These are phyloP conservation scores for Carcinoscorpius rotundicauda DNA, from an alignment of 1,140 invertebrate genomes.

Conservation along the genomic window DNA sequence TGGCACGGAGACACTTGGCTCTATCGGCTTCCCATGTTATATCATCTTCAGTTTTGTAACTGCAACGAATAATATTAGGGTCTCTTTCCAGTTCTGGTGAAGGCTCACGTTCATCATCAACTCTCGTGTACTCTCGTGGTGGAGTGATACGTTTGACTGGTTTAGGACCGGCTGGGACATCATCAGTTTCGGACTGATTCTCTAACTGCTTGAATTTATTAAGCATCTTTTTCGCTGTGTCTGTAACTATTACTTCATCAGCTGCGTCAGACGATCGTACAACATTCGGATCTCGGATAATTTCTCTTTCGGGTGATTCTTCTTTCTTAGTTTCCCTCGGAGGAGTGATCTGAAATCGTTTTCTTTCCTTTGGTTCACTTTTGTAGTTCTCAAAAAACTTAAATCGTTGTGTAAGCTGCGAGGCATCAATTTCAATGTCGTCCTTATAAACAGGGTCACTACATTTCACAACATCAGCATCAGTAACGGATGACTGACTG, in stretches of 20 bases:
- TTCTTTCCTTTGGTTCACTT: slow-evolving; percentile 41
- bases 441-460: slow-evolving; percentile 54
- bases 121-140: slow-evolving; percentile 54
- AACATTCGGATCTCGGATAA: slow-evolving; percentile 60
- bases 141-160: slow-evolving; percentile 78
- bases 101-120: slow-evolving; percentile 25
- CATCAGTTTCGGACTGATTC: slow-evolving; percentile 46
- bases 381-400: slow-evolving; percentile 83
- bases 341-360: slow-evolving; percentile 70
- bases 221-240: slow-evolving; percentile 71
- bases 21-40: slow-evolving; percentile 44
- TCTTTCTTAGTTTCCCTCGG: slow-evolving; percentile 51
- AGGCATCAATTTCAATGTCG: slow-evolving; percentile 61
- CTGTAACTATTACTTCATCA: slow-evolving; percentile 41
- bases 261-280: slow-evolving; percentile 47
- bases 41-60: slow-evolving; percentile 45
- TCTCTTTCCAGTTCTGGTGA: slow-evolving; percentile 26
- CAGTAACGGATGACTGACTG: slow-evolving; percentile 32
- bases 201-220: slow-evolving; percentile 67
- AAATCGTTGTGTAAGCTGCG: slow-evolving; percentile 68
- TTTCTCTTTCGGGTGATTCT: slow-evolving; percentile 56
- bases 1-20: slow-evolving; percentile 72
- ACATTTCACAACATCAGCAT: slow-evolving; percentile 50
- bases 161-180: slow-evolving; percentile 50
- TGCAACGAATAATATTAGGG: slow-evolving; percentile 24